Conservation (phyloP, 2,797 vertebrate species). For the Geranospiza caerulescens region DNA sequence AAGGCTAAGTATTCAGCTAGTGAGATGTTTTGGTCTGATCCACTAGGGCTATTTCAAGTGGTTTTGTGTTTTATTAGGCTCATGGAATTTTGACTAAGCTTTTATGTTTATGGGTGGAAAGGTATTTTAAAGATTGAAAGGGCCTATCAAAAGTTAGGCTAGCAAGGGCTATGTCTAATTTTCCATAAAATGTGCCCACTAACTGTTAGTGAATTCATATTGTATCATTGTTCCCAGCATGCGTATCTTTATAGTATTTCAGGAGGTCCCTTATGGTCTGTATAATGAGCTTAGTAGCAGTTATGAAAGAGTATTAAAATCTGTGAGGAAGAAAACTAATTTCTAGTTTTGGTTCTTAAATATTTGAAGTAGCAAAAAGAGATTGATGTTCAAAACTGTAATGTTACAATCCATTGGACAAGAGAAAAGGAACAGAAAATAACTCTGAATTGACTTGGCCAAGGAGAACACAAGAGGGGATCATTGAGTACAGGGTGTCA, state of each 20-base stretch:
- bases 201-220: background rate
- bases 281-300: background rate
- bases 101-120: background rate
- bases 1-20: background rate
- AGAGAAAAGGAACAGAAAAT: background rate
- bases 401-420: background rate
- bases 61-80: background rate
- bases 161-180: background rate
- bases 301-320: background rate
- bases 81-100: background rate
- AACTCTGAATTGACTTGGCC: background rate
- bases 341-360: background rate
- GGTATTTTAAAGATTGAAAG: background rate
- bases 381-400: background rate
- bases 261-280: background rate
- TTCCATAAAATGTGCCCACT: background rate
- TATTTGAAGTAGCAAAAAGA: background rate
- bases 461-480: accelerated
- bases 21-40: background rate
- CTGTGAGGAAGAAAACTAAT: background rate
- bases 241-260: background rate
- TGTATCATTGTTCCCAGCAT: background rate
- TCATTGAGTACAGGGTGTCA: background rate
- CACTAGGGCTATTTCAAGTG: background rate
- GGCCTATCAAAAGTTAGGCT: background rate